Evolutionary conservation across 1,140 invertebrate species (phyloP).

Genomic region (Leptopilina clavipes): DNA sequence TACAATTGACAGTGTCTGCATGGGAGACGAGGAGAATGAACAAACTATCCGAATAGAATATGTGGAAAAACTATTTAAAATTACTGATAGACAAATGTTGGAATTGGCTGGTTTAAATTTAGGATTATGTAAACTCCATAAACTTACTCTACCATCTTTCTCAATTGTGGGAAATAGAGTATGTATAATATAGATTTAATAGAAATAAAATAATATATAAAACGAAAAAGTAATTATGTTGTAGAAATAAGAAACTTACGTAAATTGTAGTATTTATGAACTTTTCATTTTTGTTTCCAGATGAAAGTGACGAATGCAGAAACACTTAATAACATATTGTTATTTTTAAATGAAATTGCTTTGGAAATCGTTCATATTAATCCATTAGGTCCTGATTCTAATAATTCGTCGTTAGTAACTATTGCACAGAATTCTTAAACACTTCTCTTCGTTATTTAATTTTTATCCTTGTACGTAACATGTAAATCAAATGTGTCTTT

Average conservation of each 20-base stretch:
- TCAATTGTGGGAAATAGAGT: slow-evolving; percentile 62
- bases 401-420: not conserved
- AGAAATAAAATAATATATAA: slow-evolving; percentile 18
- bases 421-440: not conserved
- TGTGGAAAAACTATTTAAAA: slow-evolving; percentile 59
- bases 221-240: slow-evolving; percentile 9
- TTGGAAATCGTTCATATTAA: slow-evolving; percentile 39
- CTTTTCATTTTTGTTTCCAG: slow-evolving; percentile 50
- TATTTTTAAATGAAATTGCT: slow-evolving; percentile 63
- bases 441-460: too few relatives aligned
- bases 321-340: slow-evolving; percentile 57
- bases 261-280: not conserved
- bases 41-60: slow-evolving; percentile 43
- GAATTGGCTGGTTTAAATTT: slow-evolving; percentile 53
- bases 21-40: slow-evolving; percentile 37
- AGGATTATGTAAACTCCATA: slow-evolving; percentile 58
- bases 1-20: slow-evolving; percentile 48
- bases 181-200: slow-evolving; percentile 38
- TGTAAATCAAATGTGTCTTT: not conserved
- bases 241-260: slow-evolving; percentile 10
- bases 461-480: not conserved
- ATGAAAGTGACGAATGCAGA: slow-evolving; percentile 59
- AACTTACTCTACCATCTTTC: slow-evolving; percentile 57
- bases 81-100: slow-evolving; percentile 57
- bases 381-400: not conserved